These are phyloP conservation scores for Limosa lapponica DNA, from an alignment of 2,797 vertebrate species.

Conservation along the genomic window DNA sequence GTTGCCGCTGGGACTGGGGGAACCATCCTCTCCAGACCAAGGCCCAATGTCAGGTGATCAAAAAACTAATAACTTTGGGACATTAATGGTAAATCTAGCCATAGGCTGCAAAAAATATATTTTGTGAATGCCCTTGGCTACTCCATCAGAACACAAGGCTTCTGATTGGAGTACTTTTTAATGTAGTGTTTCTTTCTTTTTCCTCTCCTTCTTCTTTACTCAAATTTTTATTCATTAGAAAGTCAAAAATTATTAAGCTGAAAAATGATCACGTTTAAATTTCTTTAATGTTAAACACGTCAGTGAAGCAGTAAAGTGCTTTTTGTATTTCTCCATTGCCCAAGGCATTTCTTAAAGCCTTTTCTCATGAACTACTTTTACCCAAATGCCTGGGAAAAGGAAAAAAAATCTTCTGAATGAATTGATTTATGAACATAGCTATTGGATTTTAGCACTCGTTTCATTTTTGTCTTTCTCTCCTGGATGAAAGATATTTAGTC, in stretches of 20 bases:
- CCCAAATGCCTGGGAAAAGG: background rate
- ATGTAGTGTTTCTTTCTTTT: background rate
- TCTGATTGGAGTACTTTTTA: background rate
- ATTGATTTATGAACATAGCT: background rate
- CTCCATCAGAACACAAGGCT: background rate
- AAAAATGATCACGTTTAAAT: conserved; percentile 50
- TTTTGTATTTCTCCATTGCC: conserved; percentile 44
- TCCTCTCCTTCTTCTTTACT: background rate
- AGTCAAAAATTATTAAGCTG: conserved; percentile 33
- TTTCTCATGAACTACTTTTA: conserved; percentile 26
- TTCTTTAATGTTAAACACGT: conserved; percentile 45
- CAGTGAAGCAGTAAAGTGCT: conserved; percentile 43
- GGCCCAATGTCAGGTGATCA: accelerated
- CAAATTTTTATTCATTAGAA: conserved; percentile 10
- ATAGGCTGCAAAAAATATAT: background rate
- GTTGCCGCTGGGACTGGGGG: accelerated
- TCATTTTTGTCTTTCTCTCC: background rate
- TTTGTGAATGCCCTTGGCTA: background rate
- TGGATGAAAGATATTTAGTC: background rate
- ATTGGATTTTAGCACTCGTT: background rate
- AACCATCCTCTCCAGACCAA: background rate
- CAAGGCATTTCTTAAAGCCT: conserved; percentile 6
- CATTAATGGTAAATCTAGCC: background rate
- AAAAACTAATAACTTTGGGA: background rate
- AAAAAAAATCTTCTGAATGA: background rate